Evolutionary conservation across 2,113 vertebrate species (phyloP), one percentile per base, ranked within the genome.

Genomic region (Campylomormyrus numenius): DNA sequence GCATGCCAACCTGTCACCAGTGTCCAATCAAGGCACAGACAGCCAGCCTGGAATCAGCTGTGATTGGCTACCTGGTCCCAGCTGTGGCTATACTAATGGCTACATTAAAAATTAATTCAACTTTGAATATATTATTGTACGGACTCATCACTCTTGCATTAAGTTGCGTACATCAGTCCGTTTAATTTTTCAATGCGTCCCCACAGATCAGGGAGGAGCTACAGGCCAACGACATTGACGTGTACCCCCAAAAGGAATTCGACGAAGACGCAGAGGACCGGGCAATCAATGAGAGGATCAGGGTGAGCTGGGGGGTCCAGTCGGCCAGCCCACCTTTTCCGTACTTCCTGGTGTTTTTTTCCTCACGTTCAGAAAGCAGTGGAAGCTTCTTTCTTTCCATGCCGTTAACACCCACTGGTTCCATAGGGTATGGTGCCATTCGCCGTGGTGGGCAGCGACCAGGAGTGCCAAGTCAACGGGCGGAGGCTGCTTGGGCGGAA

Each of bases 381-480:
- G 42, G 9, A 5, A 24, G 8, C 3, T 24, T 50, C 21, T 85
- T 50, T 24, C 84, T 27, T 5, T 9, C 21, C 11, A 0, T 80
- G 35, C 35, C 6, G 15, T 39, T 80, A 19, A 80, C 74, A 5
- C 17, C 15, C 17, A 17, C 35, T 80, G 85, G 24, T 15, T 87
- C n/a, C 48, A 27, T 10, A 99, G 98, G 98, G 99, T 95, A 99
- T 99, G 98, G 99, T 99, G 91, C 98, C 98, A 0, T 99, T 99
- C 88, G 98, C 98, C 0, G 98, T 99, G 93, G 98, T 99, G 91
- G 98, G 98, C 92, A 99, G 98, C 84, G 98, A 99, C 94, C 98
- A 99, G 89, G 98, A 99, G 92, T 99, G 99, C 93, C 98, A 99
- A 92, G 97, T 99, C 90, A 99, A 99, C 0, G 98, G 98, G 93